A percentile compares a stretch with the other conserved stretches of the same genome.
These are phyloP conservation scores for Carterocephalus palaemon DNA, from an alignment of 2,888 invertebrate genomes.

Conservation along the genomic window DNA sequence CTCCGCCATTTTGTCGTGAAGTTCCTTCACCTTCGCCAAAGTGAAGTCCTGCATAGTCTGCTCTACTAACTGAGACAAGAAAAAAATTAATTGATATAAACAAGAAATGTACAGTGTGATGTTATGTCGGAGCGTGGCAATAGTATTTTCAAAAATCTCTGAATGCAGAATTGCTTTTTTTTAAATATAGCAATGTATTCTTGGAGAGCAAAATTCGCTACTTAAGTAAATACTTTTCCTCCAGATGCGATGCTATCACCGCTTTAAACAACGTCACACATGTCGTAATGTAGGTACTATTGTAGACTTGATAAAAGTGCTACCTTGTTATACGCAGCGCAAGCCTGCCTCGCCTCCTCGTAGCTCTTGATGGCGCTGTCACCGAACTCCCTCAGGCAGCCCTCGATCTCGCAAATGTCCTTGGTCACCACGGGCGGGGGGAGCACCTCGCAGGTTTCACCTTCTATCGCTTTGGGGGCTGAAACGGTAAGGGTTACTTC, in stretches of 20 bases:
- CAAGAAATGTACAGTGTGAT: no score
- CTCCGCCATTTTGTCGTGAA: constrained; percentile 44
- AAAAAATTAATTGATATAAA: neutral
- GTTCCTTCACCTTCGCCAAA: constrained; percentile 35
- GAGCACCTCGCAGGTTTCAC: constrained; percentile 32
- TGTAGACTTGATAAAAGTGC: no score
- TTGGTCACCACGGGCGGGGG: constrained; percentile 42
- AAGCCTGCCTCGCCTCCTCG: constrained; percentile 49
- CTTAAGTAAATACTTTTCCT: no score
- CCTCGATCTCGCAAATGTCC: constrained; percentile 55
- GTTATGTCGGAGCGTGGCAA: no score
- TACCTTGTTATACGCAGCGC: constrained; percentile 52
- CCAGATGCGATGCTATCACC: no score
- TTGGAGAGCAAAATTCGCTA: no score
- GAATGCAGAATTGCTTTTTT: no score
- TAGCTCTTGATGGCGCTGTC: constrained; percentile 45
- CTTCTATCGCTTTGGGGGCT: constrained; percentile 14
- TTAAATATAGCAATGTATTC: no score
- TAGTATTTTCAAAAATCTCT: no score
- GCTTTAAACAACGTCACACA: no score
- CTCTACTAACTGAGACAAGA: constrained; percentile 43
- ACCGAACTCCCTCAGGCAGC: constrained; percentile 46
- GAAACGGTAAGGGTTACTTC: neutral
- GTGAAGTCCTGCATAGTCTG: constrained; percentile 48
- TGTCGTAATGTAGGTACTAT: no score